Percentiles rank a stretch among this genome's conserved stretches.
Conservation (phyloP, 1,140 invertebrate genomes). For the Sarcophaga peregrina region DNA sequence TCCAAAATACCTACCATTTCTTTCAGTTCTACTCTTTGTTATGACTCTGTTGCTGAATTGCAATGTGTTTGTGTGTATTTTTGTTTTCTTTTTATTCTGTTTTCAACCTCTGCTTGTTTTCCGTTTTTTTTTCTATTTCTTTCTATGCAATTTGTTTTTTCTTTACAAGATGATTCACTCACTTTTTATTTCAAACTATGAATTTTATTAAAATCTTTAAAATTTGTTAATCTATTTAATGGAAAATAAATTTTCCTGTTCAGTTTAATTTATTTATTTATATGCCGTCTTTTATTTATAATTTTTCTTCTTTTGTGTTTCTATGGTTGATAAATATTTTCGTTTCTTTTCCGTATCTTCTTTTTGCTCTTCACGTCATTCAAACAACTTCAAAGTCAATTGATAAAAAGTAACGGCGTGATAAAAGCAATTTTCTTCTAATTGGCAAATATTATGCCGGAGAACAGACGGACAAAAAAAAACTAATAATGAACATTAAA, state of each 20-base stretch:
- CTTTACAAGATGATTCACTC: background rate
- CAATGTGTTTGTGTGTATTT: background rate
- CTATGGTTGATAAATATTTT: background rate
- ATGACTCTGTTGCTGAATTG: background rate
- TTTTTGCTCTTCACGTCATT: background rate
- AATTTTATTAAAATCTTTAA: background rate
- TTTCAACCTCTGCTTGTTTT: background rate
- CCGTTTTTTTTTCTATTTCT: background rate
- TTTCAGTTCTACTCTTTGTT: background rate
- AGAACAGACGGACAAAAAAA: too few relatives aligned
- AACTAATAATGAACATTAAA: too few relatives aligned
- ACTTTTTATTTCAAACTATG: background rate
- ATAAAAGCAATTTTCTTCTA: too few relatives aligned
- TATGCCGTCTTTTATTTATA: background rate
- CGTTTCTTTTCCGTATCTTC: background rate
- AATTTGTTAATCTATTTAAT: background rate
- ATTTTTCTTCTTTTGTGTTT: background rate
- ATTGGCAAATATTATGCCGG: too few relatives aligned
- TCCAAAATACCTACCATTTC: constrained; percentile 64
- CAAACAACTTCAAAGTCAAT: background rate
- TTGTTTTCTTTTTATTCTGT: background rate
- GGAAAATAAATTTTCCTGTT: constrained; percentile 6
- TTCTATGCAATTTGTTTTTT: background rate
- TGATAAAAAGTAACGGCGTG: background rate
- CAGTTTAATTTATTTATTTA: background rate